These are phyloP conservation scores for Pseudocheirus occidentalis DNA, from an alignment of 2,797 vertebrate species.

Conservation along the genomic window DNA sequence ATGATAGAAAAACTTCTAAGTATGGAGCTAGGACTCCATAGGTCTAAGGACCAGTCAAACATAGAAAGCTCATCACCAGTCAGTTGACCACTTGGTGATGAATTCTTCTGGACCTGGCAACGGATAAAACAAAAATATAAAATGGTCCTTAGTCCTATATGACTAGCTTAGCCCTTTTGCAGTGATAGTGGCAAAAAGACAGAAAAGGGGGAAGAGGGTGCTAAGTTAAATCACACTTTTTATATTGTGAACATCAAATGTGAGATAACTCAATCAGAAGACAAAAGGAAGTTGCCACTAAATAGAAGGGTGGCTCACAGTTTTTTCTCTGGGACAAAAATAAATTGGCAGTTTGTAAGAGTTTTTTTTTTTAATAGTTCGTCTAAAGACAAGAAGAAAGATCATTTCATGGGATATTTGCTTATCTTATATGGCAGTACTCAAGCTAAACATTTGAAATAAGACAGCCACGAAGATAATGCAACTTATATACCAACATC, in stretches of 20 bases:
- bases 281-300: neutral
- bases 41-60: neutral
- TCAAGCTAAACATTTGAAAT: neutral
- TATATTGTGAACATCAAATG: neutral
- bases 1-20: neutral
- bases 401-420: neutral
- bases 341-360: neutral
- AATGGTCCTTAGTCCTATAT: too few relatives aligned
- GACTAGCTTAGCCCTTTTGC: neutral
- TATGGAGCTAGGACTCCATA: neutral
- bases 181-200: neutral
- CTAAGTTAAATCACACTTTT: neutral
- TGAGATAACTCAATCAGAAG: neutral
- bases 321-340: neutral
- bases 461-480: neutral
- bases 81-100: neutral
- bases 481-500: neutral
- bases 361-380: neutral
- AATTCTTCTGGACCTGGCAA: neutral
- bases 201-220: too few relatives aligned
- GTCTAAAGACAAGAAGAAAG: neutral
- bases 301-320: neutral
- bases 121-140: neutral
- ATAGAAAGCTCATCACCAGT: neutral
- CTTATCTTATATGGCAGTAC: neutral